Base-by-base conservation (phyloP, 2,113 vertebrate species). In the Ammodytes marinus region DNA sequence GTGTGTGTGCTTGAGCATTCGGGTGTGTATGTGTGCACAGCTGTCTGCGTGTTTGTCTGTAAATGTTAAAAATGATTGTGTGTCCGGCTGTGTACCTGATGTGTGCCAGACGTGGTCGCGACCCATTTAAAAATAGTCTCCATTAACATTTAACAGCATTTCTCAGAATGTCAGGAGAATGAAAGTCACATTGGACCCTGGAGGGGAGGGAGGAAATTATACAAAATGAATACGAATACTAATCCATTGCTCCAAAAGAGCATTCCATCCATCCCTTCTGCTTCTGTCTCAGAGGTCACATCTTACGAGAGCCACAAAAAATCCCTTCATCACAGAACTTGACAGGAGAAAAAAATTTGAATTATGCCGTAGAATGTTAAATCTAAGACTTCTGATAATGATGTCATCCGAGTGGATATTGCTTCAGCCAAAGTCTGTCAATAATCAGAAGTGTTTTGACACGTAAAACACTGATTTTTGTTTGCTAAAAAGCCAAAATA, bases 61-160 rank as follows among this genome's bases (percentile, higher is more conserved):
- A 67, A 54, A 75, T 54, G 43, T 63, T 60, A 58, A 68, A 37
- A 84, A 78, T 61, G 57, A 58, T 40, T 13, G 37, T 17, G 42
- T 81, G 67, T 79, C 70, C 47, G 0, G n/a, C 54, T 55, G 63
- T 68, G 65, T 69, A 63, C 54, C 65, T n/a, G 61, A 85, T 47
- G 61, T 69, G 64, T 42, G 17, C 70, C 55, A 88, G 81, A 85
- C 77, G 40, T 77, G 82, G 81, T 86, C 86, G 52, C 10, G 89
- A 87, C 91, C 83, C 77, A 74, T 87, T 79, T 92, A 94, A 94
- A 94, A 94, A 94, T 91, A 94, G 91, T 89, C 85, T 57, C 85
- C 87, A 92, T 95, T 94, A 94, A 94, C 92, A 93, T 94, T 94
- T 94, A 94, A 93, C 90, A 88, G 85, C 75, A 82, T 91, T 88